Evolutionary conservation across 2,113 vertebrate species (phyloP).

Genomic region (Xyrauchen texanus): DNA sequence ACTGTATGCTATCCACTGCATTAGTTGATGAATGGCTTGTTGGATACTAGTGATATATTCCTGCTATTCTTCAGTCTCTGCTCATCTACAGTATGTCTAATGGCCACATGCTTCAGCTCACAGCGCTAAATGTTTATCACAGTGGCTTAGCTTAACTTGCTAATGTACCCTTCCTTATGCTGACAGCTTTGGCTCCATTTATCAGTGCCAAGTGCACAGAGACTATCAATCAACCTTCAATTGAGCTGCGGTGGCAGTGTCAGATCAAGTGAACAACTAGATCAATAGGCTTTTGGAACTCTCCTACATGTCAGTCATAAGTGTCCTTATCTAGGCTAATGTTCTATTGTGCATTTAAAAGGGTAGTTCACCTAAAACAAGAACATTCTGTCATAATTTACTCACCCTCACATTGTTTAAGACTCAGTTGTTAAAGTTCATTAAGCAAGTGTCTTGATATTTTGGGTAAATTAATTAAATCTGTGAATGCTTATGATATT

Average conservation of each 20-base stretch:
- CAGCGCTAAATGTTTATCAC: not conserved
- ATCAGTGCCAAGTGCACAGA: constrained; percentile 2
- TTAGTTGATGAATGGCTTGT: not conserved
- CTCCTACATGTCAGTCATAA: not conserved
- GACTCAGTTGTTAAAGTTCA: too few relatives aligned
- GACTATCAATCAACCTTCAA: constrained; percentile 23
- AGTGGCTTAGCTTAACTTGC: not conserved
- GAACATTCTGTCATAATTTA: too few relatives aligned
- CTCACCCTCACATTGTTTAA: too few relatives aligned
- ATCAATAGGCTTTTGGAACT: constrained; percentile 18
- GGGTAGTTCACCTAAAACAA: too few relatives aligned
- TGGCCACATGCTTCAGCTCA: constrained; percentile 1
- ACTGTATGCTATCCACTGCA: not conserved
- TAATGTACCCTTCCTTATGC: not conserved
- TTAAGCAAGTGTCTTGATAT: too few relatives aligned
- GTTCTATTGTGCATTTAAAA: too few relatives aligned
- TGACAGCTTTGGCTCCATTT: not conserved
- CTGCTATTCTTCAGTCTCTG: constrained; percentile 6
- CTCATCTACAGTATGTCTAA: constrained; percentile 7
- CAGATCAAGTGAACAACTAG: constrained; percentile 27
- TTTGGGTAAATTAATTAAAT: too few relatives aligned
- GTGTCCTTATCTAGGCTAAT: not conserved
- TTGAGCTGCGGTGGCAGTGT: constrained; percentile 6
- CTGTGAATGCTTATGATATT: too few relatives aligned
- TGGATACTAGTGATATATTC: not conserved